Conservation (phyloP, 1,140 invertebrate species). For the Zaprionus camerounensis region DNA sequence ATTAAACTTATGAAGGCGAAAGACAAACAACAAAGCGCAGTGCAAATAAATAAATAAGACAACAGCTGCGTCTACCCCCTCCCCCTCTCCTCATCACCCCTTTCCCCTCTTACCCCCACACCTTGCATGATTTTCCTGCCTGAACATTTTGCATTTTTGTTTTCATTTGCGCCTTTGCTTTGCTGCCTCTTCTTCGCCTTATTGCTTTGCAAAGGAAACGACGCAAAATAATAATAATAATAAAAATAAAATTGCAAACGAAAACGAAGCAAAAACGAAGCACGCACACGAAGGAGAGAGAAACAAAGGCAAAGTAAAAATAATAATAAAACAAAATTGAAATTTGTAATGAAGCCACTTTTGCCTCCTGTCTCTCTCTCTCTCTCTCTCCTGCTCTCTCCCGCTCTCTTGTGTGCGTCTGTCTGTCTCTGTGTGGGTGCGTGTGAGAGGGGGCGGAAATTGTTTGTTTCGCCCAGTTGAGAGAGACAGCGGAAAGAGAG, state of each 20-base stretch:
- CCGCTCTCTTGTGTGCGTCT: conserved; percentile 15
- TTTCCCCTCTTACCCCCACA: background rate
- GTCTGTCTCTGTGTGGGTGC: background rate
- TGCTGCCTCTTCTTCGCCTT: conserved; percentile 1
- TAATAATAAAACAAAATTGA: conserved; percentile 82
- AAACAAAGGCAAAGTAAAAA: conserved; percentile 41
- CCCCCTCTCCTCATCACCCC: background rate
- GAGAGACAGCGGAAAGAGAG: background rate
- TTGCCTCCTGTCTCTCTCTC: conserved; percentile 58
- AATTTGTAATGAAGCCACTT: conserved; percentile 82
- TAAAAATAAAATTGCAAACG: conserved; percentile 67
- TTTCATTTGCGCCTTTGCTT: conserved; percentile 13
- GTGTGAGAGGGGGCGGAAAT: conserved; percentile 73
- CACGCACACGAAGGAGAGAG: conserved; percentile 5
- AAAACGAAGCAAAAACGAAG: conserved; percentile 36
- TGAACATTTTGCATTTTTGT: conserved; percentile 47
- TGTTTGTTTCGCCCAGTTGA: conserved; percentile 30
- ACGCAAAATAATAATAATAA: conserved; percentile 68
- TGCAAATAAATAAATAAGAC: conserved; percentile 71
- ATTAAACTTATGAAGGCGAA: conserved; percentile 57
- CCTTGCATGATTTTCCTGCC: conserved; percentile 21
- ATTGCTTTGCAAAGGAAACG: conserved; percentile 27
- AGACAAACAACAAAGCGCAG: conserved; percentile 54
- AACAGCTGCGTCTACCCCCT: conserved; percentile 57
- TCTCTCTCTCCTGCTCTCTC: conserved; percentile 4